Evolutionary conservation across 2,888 invertebrate genomes (phyloP), one percentile per base, ranked within the genome.

Genomic region (Oscheius sp.): DNA sequence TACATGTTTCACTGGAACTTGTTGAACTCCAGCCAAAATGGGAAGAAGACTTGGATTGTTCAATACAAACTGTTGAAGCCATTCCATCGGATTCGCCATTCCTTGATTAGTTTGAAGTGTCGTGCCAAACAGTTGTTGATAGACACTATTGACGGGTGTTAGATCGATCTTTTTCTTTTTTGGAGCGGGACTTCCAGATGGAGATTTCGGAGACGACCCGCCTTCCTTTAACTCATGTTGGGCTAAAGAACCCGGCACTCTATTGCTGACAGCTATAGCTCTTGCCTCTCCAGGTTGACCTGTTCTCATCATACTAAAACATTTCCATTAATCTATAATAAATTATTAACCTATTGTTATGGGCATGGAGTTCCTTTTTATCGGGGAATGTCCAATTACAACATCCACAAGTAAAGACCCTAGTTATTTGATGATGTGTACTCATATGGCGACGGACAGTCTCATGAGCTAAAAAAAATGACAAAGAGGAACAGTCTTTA

Each of bases 301-400:
- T 0, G 70, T 75, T 24, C 73, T 66, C 45, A 64, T 17, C 80
- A 80, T 80, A 30, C 70, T 68, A 51, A 45, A 67, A 59, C 6
- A 24, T 6, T 22, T 24, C 8, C 6, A 41, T 6, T 41, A 14
- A 38, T 32, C 12, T 22, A 9, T 24, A n/a, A 50, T 56, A 24
- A 30, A 14, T 22, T 22, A 6, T 33, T 6, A 47, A 67, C 67
- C 57, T 67, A 22, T 74, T 73, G 59, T 77, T 77, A 45, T 77
- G 77, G 4, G 74, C 68, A 49, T 77, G 77, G 17, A 77, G 67
- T 44, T 77, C 77, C 59, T 76, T 77, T 64, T 80, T 80, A 41
- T 78, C 78, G 20, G 80, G 78, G 59, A 80, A 80, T n/a, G 80
- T 78, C 80, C 80, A 80, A 44, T 80, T 80, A 61, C 80, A 80